Conservation (phyloP, 2,113 vertebrate species). For the Dipodomys stephensi region DNA sequence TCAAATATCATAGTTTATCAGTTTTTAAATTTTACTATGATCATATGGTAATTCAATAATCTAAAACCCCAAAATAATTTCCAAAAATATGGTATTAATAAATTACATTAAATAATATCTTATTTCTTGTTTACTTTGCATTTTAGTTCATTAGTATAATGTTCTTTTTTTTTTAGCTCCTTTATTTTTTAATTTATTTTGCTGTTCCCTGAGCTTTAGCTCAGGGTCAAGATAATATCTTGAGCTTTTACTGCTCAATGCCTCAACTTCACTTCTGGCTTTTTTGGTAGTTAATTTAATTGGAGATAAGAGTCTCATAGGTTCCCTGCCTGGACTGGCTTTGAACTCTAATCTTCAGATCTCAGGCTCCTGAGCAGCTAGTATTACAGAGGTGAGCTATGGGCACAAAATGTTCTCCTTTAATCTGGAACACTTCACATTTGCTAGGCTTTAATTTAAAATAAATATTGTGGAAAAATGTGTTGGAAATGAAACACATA, state of each 20-base stretch:
- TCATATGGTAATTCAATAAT: background rate
- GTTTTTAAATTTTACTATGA: slow-evolving; percentile 16
- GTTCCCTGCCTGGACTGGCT: too few species aligned
- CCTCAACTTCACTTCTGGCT: too few species aligned
- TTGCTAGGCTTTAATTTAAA: background rate
- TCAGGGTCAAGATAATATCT: too few species aligned
- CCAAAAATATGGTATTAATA: background rate
- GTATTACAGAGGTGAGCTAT: too few species aligned
- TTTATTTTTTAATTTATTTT: too few species aligned
- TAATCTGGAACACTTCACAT: background rate
- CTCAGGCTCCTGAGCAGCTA: too few species aligned
- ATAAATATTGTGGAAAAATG: slow-evolving; percentile 12
- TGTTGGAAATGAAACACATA: background rate
- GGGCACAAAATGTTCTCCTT: background rate
- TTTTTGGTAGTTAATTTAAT: too few species aligned
- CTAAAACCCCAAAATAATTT: background rate
- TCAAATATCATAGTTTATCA: background rate
- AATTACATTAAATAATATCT: background rate
- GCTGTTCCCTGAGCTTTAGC: too few species aligned
- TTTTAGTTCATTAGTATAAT: background rate
- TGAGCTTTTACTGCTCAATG: too few species aligned
- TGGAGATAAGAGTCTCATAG: too few species aligned
- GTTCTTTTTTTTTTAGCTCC: too few species aligned
- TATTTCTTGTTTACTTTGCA: background rate
- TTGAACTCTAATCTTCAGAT: too few species aligned